phyloP scores from a whole-genome alignment of 2,113 vertebrate species.

The Aegotheles bennettii region DNA sequence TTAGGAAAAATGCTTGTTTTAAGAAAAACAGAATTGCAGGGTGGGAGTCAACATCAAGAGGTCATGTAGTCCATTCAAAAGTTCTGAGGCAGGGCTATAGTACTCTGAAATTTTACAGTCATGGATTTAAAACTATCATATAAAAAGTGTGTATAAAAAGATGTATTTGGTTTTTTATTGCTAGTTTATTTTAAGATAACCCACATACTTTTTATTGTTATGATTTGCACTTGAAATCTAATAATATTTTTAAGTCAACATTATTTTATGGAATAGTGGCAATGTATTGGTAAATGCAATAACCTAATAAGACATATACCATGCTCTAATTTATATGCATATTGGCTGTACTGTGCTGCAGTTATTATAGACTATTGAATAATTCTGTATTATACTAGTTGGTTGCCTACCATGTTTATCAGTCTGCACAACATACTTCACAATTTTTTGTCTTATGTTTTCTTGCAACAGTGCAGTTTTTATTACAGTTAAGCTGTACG shows the following conservation, averaged over 20 bases:
- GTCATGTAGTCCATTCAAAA: not conserved
- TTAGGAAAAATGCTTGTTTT: not conserved
- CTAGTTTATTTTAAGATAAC: not conserved
- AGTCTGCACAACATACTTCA: not conserved
- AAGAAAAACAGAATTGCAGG: not conserved
- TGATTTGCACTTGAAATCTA: not conserved
- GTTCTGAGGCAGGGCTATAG: not conserved
- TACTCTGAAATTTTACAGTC: not conserved
- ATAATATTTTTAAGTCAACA: not conserved
- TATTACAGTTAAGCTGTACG: not conserved
- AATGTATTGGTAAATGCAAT: not conserved
- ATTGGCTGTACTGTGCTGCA: not conserved
- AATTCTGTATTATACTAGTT: not conserved
- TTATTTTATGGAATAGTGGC: not conserved
- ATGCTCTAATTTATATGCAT: not conserved
- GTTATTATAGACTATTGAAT: not conserved
- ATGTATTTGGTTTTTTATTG: not conserved
- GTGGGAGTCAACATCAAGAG: not conserved
- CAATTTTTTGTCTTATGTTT: not conserved
- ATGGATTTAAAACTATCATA: not conserved
- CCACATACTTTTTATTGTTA: not conserved
- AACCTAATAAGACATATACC: not conserved
- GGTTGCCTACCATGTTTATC: not conserved
- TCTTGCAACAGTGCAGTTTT: not conserved
- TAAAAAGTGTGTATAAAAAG: too few relatives aligned